Evolutionary conservation across 1,140 invertebrate genomes (phyloP), one percentile per base, ranked within the genome.

Genomic region (Drosophila kurseongensis): DNA sequence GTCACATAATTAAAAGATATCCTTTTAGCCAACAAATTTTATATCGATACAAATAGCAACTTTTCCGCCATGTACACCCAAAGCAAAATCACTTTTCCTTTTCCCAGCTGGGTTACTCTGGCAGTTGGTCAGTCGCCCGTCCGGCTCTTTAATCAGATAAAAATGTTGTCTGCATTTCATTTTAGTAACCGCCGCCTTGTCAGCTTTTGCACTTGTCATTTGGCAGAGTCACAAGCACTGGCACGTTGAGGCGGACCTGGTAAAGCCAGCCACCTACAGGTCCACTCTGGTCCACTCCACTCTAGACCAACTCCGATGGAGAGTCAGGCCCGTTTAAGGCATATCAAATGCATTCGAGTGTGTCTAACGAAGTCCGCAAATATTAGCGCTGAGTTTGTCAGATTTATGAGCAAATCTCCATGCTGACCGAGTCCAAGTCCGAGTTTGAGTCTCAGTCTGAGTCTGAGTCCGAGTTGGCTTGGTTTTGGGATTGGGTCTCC

Each of bases 341-440:
- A 89, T 89, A 89, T 89, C 84, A 89, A 89, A 89, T 89, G 73
- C 84, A 90, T 89, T 89, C 88, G 85, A 89, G 85, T 89, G 84
- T 89, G 84, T 84, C 84, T 89, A 89, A 89, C 84, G 84, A 89
- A 89, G 84, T 89, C 85, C 83, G 85, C 84, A 89, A 89, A 89
- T 89, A 89, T 89, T 89, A 89, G 84, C 84, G 85, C 80, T 89
- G 84, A 89, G 84, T 90, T 89, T 89, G 84, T 89, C 84, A 89
- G 85, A 89, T 90, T 89, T 89, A 89, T 89, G 84, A 89, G 80
- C 84, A 89, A 89, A 89, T 89, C 84, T 89, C 85, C 85, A 89
- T 89, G 80, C 77, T 84, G 84, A 80, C 84, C 84, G 62, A 69
- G 77, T 74, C 73, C 55, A 42, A 63, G 51, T 59, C 36, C 13